A percentile compares a stretch with the other conserved stretches of the same genome.
Conservation (phyloP, 2,113 vertebrate genomes). For the Pangasianodon hypophthalmus region DNA sequence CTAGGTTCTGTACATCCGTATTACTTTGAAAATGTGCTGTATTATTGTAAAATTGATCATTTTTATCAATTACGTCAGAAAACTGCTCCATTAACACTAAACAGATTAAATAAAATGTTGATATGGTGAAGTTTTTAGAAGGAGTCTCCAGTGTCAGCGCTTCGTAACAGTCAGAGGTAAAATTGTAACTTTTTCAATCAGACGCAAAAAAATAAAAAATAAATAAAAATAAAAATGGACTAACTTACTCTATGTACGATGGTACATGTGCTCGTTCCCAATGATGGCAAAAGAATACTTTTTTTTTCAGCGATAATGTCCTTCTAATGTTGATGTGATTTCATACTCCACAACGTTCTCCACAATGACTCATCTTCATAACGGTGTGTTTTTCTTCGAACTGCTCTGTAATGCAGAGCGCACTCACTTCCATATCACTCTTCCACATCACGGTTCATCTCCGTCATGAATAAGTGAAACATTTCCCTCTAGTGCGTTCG, state of each 20-base stretch:
- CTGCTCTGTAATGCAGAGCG: background rate
- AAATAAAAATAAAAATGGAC: no score
- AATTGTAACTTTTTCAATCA: background rate
- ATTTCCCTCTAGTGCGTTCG: background rate
- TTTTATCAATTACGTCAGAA: no score
- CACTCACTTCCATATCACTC: background rate
- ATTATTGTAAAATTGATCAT: no score
- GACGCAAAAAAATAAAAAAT: no score
- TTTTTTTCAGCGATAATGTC: background rate
- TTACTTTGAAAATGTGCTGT: no score
- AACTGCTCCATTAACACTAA: no score
- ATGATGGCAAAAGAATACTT: background rate
- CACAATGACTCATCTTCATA: background rate
- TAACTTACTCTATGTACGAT: no score
- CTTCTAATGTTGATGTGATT: background rate
- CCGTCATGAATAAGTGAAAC: background rate
- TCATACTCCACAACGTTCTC: background rate
- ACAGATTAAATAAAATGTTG: no score
- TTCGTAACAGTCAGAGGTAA: background rate
- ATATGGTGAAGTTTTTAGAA: no score
- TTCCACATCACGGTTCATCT: background rate
- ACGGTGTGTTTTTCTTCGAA: background rate
- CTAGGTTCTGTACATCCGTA: no score
- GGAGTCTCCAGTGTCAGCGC: background rate
- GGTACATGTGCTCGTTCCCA: background rate